These are phyloP conservation scores for Macaca fascicularis DNA, from an alignment of 2,113 vertebrate species.

Conservation along the genomic window T2T-MFA8v1.1 NC_088389.1:20554501-20555000, in stretches of 20 bases:
- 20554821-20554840: background rate
- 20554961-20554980: background rate
- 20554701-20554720: background rate
- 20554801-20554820: conserved; percentile 7
- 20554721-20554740: background rate
- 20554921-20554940: background rate
- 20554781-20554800: background rate
- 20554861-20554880: background rate
- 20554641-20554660: background rate
- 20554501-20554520: background rate
- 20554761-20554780: conserved; percentile 5
- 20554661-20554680: background rate
- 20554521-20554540: background rate
- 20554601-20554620: background rate
- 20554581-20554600: background rate
- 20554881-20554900: background rate
- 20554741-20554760: conserved; percentile 26
- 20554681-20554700: background rate
- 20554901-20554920: background rate
- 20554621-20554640: background rate
- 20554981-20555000: background rate
- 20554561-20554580: background rate
- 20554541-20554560: background rate
- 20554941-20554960: background rate
- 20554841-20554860: background rate